Evolutionary conservation across 2,113 vertebrate species (phyloP).

Genomic region (Ariopsis seemanni): DNA sequence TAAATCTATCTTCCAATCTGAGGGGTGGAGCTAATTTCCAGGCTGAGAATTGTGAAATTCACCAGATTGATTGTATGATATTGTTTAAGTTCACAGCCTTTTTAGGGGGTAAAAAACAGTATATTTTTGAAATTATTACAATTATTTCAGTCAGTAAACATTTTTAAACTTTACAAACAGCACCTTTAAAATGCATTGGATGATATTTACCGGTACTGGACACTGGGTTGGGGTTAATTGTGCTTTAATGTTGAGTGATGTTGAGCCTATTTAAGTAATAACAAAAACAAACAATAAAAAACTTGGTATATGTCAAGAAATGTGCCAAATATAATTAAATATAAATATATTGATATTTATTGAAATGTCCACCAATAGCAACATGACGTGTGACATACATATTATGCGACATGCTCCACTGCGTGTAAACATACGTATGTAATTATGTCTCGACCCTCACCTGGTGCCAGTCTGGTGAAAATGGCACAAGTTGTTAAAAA

Average conservation of each 20-base stretch:
- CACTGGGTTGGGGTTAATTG: background rate
- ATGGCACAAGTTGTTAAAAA: background rate
- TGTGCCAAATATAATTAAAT: too few relatives aligned
- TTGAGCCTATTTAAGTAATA: background rate
- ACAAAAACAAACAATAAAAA: background rate
- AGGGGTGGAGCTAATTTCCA: background rate
- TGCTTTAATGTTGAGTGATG: background rate
- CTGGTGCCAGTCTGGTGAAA: background rate
- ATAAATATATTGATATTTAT: too few relatives aligned
- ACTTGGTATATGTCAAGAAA: background rate
- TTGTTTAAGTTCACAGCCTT: background rate
- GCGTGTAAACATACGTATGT: background rate
- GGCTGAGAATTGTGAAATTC: background rate
- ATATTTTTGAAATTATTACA: background rate
- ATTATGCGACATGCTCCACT: fast-evolving
- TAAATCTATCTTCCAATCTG: background rate
- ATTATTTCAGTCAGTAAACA: background rate
- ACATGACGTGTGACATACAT: background rate
- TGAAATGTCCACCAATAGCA: too few relatives aligned
- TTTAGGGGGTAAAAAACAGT: too few relatives aligned
- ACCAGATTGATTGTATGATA: background rate
- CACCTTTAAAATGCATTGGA: background rate
- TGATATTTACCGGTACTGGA: background rate
- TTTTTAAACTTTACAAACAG: background rate
- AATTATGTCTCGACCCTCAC: background rate